Evolutionary conservation across 2,113 vertebrate species (phyloP).

Genomic region (Pardalotus punctatus): DNA sequence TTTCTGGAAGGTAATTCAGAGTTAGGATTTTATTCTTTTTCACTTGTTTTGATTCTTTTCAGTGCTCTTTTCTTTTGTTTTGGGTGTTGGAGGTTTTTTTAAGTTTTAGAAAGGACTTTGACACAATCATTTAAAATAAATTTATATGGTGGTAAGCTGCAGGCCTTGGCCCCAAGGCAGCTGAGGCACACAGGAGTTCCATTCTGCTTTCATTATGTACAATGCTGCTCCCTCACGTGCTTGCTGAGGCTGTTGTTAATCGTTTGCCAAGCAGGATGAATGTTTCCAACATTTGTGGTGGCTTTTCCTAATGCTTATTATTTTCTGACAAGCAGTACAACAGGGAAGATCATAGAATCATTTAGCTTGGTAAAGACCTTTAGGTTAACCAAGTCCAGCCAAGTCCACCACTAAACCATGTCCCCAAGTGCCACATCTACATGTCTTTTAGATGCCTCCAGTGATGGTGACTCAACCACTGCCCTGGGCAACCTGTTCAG

Average conservation of each 20-base stretch:
- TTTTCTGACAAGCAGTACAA: background rate
- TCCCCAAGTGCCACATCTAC: background rate
- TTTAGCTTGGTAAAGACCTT: background rate
- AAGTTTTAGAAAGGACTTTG: background rate
- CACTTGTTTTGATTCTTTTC: background rate
- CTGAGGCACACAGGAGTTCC: fast-evolving
- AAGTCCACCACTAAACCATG: background rate
- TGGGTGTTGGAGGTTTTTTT: background rate
- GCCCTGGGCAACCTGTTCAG: background rate
- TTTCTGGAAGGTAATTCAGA: background rate
- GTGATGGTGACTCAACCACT: background rate
- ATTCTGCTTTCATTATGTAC: background rate
- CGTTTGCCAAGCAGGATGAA: background rate
- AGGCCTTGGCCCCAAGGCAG: background rate
- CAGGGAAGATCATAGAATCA: background rate
- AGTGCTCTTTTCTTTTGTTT: background rate
- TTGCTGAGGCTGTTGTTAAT: background rate
- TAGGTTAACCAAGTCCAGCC: background rate
- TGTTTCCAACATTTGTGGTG: background rate
- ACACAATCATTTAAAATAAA: background rate
- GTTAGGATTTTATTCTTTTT: background rate
- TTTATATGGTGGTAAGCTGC: background rate
- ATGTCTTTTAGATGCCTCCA: background rate
- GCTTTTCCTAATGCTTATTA: background rate
- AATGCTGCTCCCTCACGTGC: background rate